A percentile compares a stretch with the other conserved stretches of the same genome.
Evolutionary conservation across 1,140 invertebrate species (phyloP).

Genomic region (Euura saliciscinereae): DNA sequence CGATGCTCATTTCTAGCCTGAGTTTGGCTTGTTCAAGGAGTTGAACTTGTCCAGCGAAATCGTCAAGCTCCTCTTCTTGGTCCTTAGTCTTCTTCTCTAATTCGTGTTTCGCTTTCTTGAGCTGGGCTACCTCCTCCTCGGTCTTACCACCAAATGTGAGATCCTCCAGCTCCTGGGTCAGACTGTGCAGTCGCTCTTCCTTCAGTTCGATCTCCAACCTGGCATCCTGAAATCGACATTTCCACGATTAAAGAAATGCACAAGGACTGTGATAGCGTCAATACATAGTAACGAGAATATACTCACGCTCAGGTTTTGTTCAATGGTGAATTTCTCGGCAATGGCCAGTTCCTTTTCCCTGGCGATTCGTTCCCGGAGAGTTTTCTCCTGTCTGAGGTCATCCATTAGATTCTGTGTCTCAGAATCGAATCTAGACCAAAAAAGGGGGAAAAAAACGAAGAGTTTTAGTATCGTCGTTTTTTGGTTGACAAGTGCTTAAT

Average conservation of each 20-base stretch:
- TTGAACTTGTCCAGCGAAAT: constrained; percentile 88
- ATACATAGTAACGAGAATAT: background rate
- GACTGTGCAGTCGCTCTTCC: constrained; percentile 78
- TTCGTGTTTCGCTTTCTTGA: constrained; percentile 85
- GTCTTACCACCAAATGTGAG: constrained; percentile 80
- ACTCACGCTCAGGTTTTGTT: constrained; percentile 85
- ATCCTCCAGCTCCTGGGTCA: constrained; percentile 86
- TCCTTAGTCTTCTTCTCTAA: constrained; percentile 87
- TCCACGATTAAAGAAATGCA: background rate
- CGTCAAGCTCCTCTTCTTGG: constrained; percentile 94
- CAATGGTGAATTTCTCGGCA: constrained; percentile 84
- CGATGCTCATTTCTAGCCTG: constrained; percentile 89
- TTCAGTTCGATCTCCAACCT: constrained; percentile 87
- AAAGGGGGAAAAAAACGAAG: background rate
- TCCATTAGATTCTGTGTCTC: constrained; percentile 85
- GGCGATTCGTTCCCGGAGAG: constrained; percentile 77
- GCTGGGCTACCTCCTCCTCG: constrained; percentile 82
- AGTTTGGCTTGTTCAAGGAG: constrained; percentile 88
- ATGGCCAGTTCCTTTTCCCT: constrained; percentile 83
- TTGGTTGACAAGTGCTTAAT: background rate
- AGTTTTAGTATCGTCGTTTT: background rate
- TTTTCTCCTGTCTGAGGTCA: constrained; percentile 80
- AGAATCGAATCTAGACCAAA: constrained; percentile 75
- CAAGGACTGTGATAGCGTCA: background rate
- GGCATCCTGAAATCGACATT: constrained; percentile 68